Percentiles rank a stretch among this genome's conserved stretches.
phyloP scores from a whole-genome alignment of 2,797 vertebrate genomes.

The Lophotriccus pileatus region DNA sequence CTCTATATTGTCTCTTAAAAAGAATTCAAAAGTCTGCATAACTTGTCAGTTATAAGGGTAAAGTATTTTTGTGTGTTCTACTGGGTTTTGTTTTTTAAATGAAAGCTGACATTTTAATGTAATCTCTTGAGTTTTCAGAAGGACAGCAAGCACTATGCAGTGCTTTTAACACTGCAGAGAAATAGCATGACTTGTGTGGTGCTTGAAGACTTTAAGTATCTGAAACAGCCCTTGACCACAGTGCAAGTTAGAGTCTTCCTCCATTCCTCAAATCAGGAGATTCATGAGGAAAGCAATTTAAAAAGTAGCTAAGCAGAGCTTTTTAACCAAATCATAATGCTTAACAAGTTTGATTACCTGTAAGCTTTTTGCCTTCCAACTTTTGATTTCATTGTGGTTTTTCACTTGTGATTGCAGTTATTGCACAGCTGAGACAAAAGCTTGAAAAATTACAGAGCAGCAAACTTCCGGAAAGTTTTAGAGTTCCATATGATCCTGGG shows the following conservation, averaged over 20 bases:
- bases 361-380: background rate
- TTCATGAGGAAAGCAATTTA: background rate
- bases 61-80: background rate
- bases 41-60: background rate
- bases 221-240: background rate
- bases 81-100: background rate
- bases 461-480: slow-evolving; percentile 88
- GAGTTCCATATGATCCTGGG: slow-evolving; percentile 95
- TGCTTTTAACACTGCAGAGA: background rate
- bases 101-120: background rate
- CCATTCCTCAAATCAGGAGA: background rate
- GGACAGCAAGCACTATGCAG: background rate
- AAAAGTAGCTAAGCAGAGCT: background rate
- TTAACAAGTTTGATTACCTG: background rate
- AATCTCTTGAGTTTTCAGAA: background rate
- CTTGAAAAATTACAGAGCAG: slow-evolving; percentile 89
- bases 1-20: background rate
- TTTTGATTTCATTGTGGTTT: slow-evolving; percentile 1
- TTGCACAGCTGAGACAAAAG: slow-evolving; percentile 91
- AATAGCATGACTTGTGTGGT: background rate
- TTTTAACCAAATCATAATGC: background rate
- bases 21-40: background rate
- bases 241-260: background rate
- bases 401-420: slow-evolving; percentile 78
- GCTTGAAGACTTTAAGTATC: background rate